These are phyloP conservation scores for Pitangus sulphuratus DNA, from an alignment of 2,797 vertebrate genomes.

Conservation along the genomic window DNA sequence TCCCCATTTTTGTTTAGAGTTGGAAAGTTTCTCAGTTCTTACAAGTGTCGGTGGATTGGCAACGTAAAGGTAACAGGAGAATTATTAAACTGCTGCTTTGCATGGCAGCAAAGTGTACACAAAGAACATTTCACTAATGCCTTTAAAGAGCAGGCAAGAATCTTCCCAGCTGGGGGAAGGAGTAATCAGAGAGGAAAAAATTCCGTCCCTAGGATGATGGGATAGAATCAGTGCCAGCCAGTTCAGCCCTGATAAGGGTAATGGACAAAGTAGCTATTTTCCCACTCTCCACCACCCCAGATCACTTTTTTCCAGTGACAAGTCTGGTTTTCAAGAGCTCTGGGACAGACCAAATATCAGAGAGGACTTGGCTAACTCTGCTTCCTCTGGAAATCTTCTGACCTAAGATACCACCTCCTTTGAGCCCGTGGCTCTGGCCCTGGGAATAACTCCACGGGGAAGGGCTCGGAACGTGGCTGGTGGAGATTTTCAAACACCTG, in stretches of 20 bases:
- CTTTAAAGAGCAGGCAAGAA: neutral
- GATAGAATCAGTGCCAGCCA: neutral
- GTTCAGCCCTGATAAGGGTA: neutral
- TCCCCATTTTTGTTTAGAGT: constrained; percentile 11
- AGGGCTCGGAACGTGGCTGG: neutral
- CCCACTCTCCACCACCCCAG: neutral
- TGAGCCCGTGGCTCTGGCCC: neutral
- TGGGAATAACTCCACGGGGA: neutral
- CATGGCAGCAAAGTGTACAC: neutral
- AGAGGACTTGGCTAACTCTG: neutral
- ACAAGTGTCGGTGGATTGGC: neutral
- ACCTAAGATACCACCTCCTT: neutral
- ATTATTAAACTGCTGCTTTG: neutral
- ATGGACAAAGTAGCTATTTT: neutral
- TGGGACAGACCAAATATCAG: neutral
- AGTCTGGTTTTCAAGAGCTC: neutral
- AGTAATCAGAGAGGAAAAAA: neutral
- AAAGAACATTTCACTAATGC: neutral
- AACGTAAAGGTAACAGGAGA: neutral
- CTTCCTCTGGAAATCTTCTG: neutral
- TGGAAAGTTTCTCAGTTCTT: neutral
- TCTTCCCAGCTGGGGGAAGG: neutral
- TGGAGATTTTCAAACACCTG: neutral
- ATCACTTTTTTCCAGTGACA: neutral
- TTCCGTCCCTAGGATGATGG: neutral